These are phyloP conservation scores for Falco concolor DNA, from an alignment of 2,797 vertebrate genomes.

Conservation along the genomic window DNA sequence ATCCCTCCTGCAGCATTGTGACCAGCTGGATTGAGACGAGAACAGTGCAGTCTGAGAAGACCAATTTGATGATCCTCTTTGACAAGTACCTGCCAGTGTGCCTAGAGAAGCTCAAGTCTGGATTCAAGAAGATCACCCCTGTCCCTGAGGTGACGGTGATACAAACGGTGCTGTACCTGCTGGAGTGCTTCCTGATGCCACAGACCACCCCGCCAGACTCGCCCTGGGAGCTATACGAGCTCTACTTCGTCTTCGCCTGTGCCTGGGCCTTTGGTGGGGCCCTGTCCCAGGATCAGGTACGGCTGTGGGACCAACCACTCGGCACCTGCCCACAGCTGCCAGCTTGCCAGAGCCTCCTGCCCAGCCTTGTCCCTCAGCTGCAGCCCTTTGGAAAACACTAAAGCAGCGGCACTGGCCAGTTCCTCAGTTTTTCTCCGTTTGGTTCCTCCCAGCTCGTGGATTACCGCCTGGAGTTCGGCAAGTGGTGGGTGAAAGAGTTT, in stretches of 20 bases:
- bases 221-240: slow-evolving; percentile 72
- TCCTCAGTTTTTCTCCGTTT: neutral
- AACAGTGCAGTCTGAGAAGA: slow-evolving; percentile 71
- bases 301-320: accelerated
- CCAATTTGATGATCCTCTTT: slow-evolving; percentile 71
- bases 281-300: slow-evolving; percentile 78
- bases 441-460: slow-evolving; percentile 64
- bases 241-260: slow-evolving; percentile 74
- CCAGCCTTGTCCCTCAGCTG: accelerated
- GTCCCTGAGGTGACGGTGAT: slow-evolving; percentile 67
- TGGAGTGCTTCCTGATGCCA: slow-evolving; percentile 71
- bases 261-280: slow-evolving; percentile 72
- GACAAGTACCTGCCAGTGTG: slow-evolving; percentile 77
- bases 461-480: slow-evolving; percentile 74
- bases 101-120: slow-evolving; percentile 70
- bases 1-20: slow-evolving; percentile 56
- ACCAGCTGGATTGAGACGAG: slow-evolving; percentile 75
- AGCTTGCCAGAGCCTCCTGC: too few relatives aligned
- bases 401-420: accelerated
- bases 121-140: slow-evolving; percentile 73
- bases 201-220: slow-evolving; percentile 63
- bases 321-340: accelerated
- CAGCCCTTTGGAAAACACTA: accelerated
- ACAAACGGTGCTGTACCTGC: slow-evolving; percentile 67
- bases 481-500: slow-evolving; percentile 76